phyloP scores from a whole-genome alignment of 2,113 vertebrate genomes.

The Alligator mississippiensis region DNA sequence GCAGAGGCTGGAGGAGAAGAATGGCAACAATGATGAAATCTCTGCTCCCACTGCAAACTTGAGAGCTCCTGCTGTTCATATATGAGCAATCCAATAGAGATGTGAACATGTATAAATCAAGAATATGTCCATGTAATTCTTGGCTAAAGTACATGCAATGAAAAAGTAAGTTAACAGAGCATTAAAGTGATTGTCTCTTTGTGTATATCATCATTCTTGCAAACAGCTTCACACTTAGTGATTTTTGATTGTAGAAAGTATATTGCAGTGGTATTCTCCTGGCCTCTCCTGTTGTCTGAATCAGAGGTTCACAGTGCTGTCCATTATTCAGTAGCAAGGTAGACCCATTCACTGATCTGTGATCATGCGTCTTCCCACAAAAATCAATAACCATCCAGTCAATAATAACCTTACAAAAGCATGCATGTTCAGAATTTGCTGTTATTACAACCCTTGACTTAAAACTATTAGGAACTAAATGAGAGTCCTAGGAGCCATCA shows the following conservation, averaged over 20 bases:
- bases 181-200: neutral
- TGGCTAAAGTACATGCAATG: constrained; percentile 19
- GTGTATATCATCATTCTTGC: neutral
- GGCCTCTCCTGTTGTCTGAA: neutral
- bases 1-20: neutral
- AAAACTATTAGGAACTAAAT: neutral
- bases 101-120: constrained; percentile 8
- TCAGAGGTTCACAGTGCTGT: neutral
- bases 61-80: neutral
- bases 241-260: neutral
- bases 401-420: neutral
- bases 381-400: neutral
- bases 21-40: neutral
- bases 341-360: neutral
- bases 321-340: neutral
- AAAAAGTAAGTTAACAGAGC: constrained; percentile 18
- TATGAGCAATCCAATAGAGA: neutral
- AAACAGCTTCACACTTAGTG: neutral
- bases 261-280: neutral
- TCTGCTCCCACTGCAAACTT: neutral
- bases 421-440: neutral
- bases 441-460: neutral
- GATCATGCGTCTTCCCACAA: neutral
- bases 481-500: constrained; percentile 21
- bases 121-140: neutral